Evolutionary conservation across 2,113 vertebrate species (phyloP), one percentile per base, ranked within the genome.

Genomic region (Capreolus pygargus): DNA sequence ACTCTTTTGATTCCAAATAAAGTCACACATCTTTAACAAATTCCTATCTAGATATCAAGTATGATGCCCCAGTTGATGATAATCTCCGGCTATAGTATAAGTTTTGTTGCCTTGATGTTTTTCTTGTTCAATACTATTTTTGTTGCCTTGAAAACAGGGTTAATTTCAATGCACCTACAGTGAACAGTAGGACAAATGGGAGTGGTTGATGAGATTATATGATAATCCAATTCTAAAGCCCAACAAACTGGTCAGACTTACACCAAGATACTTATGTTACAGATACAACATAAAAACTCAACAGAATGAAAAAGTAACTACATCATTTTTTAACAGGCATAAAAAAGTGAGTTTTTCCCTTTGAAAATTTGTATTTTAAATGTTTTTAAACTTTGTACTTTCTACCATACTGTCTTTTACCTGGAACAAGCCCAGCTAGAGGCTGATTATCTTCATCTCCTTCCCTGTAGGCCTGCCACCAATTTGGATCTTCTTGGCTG

Each of bases 391-490:
- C 7, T 86, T 82, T 4, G 25, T 39, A 45, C 27, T 94, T 97
- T 93, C 67, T 93, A 58, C 10, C 74, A 11, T 14, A 45, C 7
- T 92, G 50, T 78, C 74, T 88, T 92, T 95, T 98, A 99, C 99
- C 99, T 98, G 99, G 99, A 94, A 99, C 98, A n/a, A 99, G 99
- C 60, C 99, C 99, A 92, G 99, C 99, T 64, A 99, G 97, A 25
- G 99, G 99, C 81, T 99, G 99, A 95, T 99, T 99, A 97, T 99
- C 99, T 98, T 99, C 99, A 30, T 99, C 99, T 47, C 99, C 99
- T 76, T 99, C 99, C 98, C 99, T 98, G 98, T 99, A 99, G 95
- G 99, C 99, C 98, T 99, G 99, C 99, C 99, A 99, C 99, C 99
- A 99, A 98, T 99, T 99, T 96, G 99, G 99, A 98, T 99, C 99